Evolutionary conservation across 2,113 vertebrate genomes (phyloP).

Genomic region (Pyrgilauda ruficollis): DNA sequence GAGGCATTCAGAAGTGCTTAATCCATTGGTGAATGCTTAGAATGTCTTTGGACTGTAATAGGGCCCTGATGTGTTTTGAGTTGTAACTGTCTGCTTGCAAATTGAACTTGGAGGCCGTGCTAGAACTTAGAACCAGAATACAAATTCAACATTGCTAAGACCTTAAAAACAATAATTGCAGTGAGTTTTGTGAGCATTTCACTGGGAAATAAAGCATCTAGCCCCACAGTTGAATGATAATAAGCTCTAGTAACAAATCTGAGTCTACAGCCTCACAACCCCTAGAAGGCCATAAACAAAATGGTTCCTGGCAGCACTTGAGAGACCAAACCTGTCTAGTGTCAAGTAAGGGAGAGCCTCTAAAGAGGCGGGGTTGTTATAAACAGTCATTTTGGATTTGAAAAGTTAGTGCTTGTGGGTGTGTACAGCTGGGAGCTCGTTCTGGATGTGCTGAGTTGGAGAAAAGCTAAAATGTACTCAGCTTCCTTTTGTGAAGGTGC

Average conservation of each 20-base stretch:
- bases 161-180: not conserved
- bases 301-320: not conserved
- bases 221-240: not conserved
- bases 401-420: not conserved
- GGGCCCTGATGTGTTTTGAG: not conserved
- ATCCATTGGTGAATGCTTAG: not conserved
- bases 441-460: constrained; percentile 3
- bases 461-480: constrained; percentile 3
- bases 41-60: not conserved
- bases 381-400: not conserved
- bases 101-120: not conserved
- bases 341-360: not conserved
- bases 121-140: not conserved
- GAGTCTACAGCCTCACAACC: not conserved
- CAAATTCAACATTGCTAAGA: not conserved
- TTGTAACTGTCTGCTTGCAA: not conserved
- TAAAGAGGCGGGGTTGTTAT: not conserved
- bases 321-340: not conserved
- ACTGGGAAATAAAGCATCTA: not conserved
- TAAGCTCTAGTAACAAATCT: not conserved
- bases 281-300: not conserved
- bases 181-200: not conserved
- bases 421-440: not conserved
- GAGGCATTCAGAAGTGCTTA: not conserved
- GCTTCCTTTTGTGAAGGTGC: not conserved